Evolutionary conservation across 30 jellyfish, hydroid and myxozoan species (phyloP), one percentile per base, ranked within the genome.

Genomic region (Pseudorhiza aurosa): DNA sequence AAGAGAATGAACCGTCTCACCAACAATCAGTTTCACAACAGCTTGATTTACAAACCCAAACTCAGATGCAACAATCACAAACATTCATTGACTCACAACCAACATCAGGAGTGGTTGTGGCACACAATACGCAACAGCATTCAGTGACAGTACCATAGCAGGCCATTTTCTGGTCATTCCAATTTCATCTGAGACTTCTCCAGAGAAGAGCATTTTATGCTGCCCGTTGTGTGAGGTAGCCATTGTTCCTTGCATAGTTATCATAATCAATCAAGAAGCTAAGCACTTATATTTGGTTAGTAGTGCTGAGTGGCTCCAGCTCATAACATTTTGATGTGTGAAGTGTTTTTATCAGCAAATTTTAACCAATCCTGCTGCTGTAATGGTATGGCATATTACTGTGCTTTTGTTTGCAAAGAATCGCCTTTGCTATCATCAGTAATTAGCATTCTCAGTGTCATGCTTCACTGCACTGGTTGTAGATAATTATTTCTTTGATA

Each of bases 61-160:
- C 51, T 9, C 85, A 67, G 28, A 68, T 82, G 43, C 94, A 83
- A 27, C 95, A 83, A 19, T 24, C 87, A 11, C 95, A 68, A 22
- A 43, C 88, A 27, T 59, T 67, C 47, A 40, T 27, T 59, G 71
- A 63, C 35, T 36, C 89, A 1, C 82, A 77, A 62, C 36, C 87
- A 29, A 43, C 89, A 15, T n/a, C 89, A 40, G n/a, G n/a, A n/a
- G 79, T 39, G 8, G 89, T 68, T 47, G 58, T 44, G 30, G 47
- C 82, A 17, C 77, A 60, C 37, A 77, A 18, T 28, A 39, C 62
- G 8, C 89, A 77, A 49, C 82, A 62, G 33, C 75, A 30, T 45
- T 77, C 89, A 7, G 89, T 77, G 58, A 60, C 89, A 32, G 89
- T 77, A 30, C 82, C 75, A 35, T 77, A 68, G 63, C 10, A 1